phyloP scores from a whole-genome alignment of 2,888 invertebrate species.

The Phyto melanocephala region DNA sequence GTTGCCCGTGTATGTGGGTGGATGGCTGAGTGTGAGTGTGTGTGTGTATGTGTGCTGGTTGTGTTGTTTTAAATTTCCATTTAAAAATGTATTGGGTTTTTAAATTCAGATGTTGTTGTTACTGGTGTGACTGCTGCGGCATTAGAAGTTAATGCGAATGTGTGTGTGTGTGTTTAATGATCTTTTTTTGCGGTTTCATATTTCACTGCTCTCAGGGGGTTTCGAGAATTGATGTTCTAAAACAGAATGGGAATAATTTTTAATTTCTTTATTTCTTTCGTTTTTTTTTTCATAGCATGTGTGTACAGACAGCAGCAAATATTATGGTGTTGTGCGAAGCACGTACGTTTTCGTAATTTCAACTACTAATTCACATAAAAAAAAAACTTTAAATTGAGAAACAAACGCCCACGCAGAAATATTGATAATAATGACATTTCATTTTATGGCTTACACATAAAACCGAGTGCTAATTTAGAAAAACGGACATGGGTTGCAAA shows the following conservation, averaged over 20 bases:
- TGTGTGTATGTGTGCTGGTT: background rate
- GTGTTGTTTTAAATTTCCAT: conserved; percentile 20
- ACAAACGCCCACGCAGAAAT: background rate
- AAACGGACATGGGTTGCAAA: background rate
- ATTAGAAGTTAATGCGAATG: background rate
- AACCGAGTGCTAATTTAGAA: background rate
- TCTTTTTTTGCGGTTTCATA: conserved; percentile 28
- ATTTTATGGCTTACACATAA: background rate
- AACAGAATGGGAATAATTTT: conserved; percentile 10
- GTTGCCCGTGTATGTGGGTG: too few species aligned
- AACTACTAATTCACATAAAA: background rate
- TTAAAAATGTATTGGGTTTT: conserved; percentile 45
- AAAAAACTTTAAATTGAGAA: background rate
- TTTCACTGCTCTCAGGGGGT: conserved; percentile 36
- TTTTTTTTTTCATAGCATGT: background rate
- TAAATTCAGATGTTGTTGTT: conserved; percentile 18
- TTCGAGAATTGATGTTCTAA: conserved; percentile 40
- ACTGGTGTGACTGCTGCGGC: background rate
- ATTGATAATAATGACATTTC: background rate
- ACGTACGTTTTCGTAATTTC: background rate
- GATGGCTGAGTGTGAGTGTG: background rate
- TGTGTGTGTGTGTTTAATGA: background rate
- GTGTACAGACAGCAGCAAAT: background rate
- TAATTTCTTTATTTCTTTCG: conserved; percentile 12
- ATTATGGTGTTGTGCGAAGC: background rate